phyloP scores from a whole-genome alignment of 2,113 vertebrate genomes.

The Pollachius pollachius region DNA sequence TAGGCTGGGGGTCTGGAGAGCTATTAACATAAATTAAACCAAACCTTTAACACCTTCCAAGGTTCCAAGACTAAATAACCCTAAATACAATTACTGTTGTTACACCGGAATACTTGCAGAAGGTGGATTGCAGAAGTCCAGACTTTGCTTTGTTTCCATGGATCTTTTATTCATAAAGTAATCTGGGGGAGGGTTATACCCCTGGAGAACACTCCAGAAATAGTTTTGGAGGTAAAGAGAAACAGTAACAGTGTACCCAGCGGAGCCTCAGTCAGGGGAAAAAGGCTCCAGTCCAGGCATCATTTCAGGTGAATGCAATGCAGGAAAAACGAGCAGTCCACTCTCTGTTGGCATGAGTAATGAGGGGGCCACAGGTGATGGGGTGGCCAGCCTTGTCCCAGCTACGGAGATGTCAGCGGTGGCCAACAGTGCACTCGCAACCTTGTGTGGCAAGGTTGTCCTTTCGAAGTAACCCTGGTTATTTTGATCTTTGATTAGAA shows the following conservation, averaged over 20 bases:
- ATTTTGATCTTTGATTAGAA: background rate
- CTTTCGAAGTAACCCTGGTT: background rate
- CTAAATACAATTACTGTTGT: conserved; percentile 3
- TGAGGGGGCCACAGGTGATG: background rate
- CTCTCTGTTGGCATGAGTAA: background rate
- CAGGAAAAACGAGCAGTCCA: conserved; percentile 1
- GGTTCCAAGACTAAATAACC: conserved; percentile 8
- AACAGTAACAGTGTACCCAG: conserved; percentile 26
- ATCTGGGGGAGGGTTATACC: conserved; percentile 11
- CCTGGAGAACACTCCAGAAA: background rate
- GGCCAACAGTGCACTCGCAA: background rate
- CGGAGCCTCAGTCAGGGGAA: background rate
- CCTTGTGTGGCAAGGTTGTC: background rate
- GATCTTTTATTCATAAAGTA: conserved; percentile 51
- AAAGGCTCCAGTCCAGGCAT: background rate
- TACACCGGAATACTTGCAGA: too few species aligned
- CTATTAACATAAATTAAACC: too few species aligned
- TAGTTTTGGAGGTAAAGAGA: background rate
- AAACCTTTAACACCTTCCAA: conserved; percentile 7
- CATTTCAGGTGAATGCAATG: conserved; percentile 19
- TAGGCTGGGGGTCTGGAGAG: too few species aligned
- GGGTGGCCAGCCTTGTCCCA: background rate
- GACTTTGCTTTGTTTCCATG: conserved; percentile 9
- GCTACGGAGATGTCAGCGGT: background rate
- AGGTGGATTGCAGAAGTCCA: too few species aligned